Base-by-base conservation (phyloP, 1,140 invertebrate species). In the Diorhabda elongata region DNA sequence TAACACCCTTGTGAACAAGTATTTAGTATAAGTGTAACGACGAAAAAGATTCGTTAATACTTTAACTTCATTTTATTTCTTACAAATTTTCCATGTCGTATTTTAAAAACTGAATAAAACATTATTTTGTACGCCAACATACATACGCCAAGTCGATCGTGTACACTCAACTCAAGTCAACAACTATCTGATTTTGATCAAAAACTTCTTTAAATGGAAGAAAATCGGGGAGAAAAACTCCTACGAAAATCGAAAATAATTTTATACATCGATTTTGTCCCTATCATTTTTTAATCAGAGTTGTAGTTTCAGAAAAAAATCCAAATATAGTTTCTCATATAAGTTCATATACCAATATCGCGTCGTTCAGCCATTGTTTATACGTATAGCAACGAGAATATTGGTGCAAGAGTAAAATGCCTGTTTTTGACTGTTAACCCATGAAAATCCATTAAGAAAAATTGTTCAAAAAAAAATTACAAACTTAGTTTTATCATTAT, bases 391-490 rank as follows among this genome's bases (percentile, higher is more conserved):
- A 68, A 67, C 71, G 68, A 65, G 74, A 68, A 74, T 72, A 73
- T 72, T 67, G 67, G 70, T 75, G 81, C 81, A 84, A 83, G 83
- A 83, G 83, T 81, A 84, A 85, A 85, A 75, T 76, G 68, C 67
- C 68, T 59, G 69, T 82, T 84, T 84, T 85, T 75, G 72, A 81
- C 73, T 70, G 74, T 73, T 76, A 81, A 80, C 77, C 77, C 11
- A 65, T 11, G 70, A 75, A 76, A 78, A 76, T 69, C 72, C 71
- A 73, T 61, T 66, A 69, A 71, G 56, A 74, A 72, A 83, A 82
- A 73, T 59, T 76, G 57, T 69, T 9, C 61, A 67, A 67, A 79
- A 79, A 79, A 77, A 78, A 77, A 74, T 74, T 74, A 71, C 44
- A 52, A 78, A 52, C 42, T 60, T 66, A 71, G 65, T 79, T 82